Evolutionary conservation across 2,113 vertebrate species (phyloP), one percentile per base, ranked within the genome.

Genomic region (Columba livia): DNA sequence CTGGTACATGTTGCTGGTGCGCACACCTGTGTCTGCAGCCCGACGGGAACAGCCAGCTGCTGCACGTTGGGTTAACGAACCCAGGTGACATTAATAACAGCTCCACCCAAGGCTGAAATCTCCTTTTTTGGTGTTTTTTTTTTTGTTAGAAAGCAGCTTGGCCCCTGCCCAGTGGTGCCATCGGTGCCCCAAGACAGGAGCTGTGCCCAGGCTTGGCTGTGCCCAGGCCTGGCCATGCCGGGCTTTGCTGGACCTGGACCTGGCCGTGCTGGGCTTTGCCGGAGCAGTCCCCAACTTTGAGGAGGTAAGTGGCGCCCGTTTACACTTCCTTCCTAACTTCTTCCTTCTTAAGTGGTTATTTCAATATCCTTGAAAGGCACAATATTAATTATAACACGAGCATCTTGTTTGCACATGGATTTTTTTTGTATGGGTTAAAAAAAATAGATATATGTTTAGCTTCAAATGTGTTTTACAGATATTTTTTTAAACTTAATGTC

Each of bases 291-390:
- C 3, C 19, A 23, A 1, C 38, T 11, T n/a, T 11, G 6, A 4
- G 32, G 6, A 20, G 1, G 4, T 15, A 24, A 20, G 57, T 28
- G n/a, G 16, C 40, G 47, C 14, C 24, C 7, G 0, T 42, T 72
- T 5, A 0, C 2, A 0, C 23, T 28, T 40, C 51, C 23, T 17
- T 60, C 5, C 53, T 17, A 9, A n/a, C 8, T 28, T 24, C 53
- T 56, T 72, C 60, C 54, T 67, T n/a, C 66, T 12, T 66, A 26
- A 54, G 60, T 36, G 19, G 28, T 25, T 32, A 18, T 31, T 51
- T 23, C 40, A 17, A 12, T 64, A 51, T 6, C 21, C 48, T 69
- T 64, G 57, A 58, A 71, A 77, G 81, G 56, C 6, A 38, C 62
- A 21, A 47, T 82, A 79, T 28, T 53, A 58, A 25, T 66, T 65